These are phyloP conservation scores for Phenacoccus solenopsis DNA, from an alignment of 1,140 invertebrate genomes.

Conservation along the genomic window DNA sequence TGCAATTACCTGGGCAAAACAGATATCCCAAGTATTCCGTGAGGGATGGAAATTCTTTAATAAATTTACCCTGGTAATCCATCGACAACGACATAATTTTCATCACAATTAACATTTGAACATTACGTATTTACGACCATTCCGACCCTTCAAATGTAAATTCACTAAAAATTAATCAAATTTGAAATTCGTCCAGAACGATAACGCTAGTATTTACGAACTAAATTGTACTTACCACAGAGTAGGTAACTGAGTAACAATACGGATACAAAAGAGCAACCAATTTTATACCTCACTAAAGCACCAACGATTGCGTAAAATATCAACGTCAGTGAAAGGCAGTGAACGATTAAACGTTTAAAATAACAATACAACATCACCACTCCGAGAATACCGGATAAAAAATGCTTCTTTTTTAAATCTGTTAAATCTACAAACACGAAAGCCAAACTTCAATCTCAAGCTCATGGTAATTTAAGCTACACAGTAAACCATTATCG, in stretches of 20 bases:
- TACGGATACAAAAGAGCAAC: background rate
- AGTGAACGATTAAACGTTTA: background rate
- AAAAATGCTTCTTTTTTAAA: background rate
- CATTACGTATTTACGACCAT: background rate
- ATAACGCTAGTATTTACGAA: background rate
- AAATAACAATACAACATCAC: background rate
- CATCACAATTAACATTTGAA: conserved; percentile 9
- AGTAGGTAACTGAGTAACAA: background rate
- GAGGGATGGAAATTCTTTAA: background rate
- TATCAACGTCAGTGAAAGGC: background rate
- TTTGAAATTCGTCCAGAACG: background rate
- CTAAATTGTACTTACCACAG: background rate
- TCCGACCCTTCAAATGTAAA: background rate
- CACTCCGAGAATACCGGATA: background rate
- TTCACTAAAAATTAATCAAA: background rate
- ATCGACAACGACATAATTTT: background rate
- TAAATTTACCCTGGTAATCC: background rate
- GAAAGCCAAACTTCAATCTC: no score
- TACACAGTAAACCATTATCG: no score
- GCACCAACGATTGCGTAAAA: background rate
- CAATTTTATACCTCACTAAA: background rate
- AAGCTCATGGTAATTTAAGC: no score
- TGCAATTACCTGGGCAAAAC: background rate
- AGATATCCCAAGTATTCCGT: background rate
- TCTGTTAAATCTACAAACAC: background rate